Evolutionary conservation across 2,113 vertebrate species (phyloP), one percentile per base, ranked within the genome.

Genomic region (Eubucco bourcierii): DNA sequence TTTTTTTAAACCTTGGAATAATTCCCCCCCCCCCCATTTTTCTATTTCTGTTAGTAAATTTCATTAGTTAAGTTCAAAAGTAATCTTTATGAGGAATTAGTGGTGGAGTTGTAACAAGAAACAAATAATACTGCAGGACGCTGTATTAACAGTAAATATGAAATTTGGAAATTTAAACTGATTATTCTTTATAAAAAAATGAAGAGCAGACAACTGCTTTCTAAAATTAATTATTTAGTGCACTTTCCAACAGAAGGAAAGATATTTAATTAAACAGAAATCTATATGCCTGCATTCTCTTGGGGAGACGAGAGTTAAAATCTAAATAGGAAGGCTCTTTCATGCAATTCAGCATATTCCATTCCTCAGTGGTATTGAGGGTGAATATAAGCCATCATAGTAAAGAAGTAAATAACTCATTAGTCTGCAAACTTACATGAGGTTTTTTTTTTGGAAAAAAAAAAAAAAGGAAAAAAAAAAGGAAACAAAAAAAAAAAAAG

Each of bases 381-480:
- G 19, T 55, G n/a, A 75, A 64, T 39, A 68, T 6, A 79, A 70
- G n/a, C 19, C 37, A 29, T 39, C 28, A 65, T 53, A 60, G 24
- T 7, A 59, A 18, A 77, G n/a, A 55, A 15, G 12, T 25, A 52
- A 68, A 63, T 34, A 61, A 72, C 10, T 56, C 5, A 21, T 58
- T 58, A 71, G 28, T 21, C 21, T 64, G 28, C 11, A 67, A 21
- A 66, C 29, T 81, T 72, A 56, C 10, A 46, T 21, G 31, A n/a
- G 31, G 13, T 60, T 33, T n/a, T n/a, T n/a, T n/a, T n/a, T n/a
- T n/a, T n/a, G n/a, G n/a, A 60, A 21, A 18, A 20, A 16, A 15
- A 11, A 13, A 46, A 4, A 2, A 2, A 3, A 55, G 20, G 11
- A 18, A 4, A 2, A 2, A 2, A 27, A 20, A 14, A 24, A 50